phyloP scores from a whole-genome alignment of 2,113 vertebrate genomes.

The Pelecanus crispus region DNA sequence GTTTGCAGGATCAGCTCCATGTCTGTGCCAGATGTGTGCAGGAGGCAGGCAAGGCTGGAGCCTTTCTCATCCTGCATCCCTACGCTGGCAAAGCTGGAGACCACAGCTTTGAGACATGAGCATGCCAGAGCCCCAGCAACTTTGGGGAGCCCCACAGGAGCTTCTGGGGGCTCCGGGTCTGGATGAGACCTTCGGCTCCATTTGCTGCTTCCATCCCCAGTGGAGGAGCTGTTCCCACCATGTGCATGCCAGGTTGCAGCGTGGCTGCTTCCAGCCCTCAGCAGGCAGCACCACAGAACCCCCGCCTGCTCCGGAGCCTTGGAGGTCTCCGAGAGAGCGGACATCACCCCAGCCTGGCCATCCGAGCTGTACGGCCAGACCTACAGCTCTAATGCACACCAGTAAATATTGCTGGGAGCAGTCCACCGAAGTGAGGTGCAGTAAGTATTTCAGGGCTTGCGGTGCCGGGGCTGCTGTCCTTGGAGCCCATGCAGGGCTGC shows the following conservation, averaged over 20 bases:
- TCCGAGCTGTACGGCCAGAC: not conserved
- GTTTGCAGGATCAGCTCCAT: not conserved
- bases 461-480: not conserved
- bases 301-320: not conserved
- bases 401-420: not conserved
- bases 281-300: not conserved
- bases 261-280: not conserved
- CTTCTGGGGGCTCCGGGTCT: not conserved
- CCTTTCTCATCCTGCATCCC: not conserved
- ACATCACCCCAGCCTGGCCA: not conserved
- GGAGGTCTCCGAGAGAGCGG: fast-evolving
- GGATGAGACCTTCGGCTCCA: not conserved
- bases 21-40: constrained; percentile 45
- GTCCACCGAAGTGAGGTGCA: not conserved
- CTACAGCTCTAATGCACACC: not conserved
- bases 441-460: fast-evolving
- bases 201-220: not conserved
- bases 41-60: not conserved
- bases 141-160: not conserved
- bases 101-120: not conserved
- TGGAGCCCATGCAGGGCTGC: not conserved
- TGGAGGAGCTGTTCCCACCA: not conserved
- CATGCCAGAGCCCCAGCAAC: fast-evolving
- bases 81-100: not conserved
- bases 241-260: not conserved